Percentiles rank a stretch among this genome's conserved stretches.
These are phyloP conservation scores for Pipistrellus nathusii DNA, from an alignment of 2,797 vertebrate genomes.

Conservation along the genomic window DNA sequence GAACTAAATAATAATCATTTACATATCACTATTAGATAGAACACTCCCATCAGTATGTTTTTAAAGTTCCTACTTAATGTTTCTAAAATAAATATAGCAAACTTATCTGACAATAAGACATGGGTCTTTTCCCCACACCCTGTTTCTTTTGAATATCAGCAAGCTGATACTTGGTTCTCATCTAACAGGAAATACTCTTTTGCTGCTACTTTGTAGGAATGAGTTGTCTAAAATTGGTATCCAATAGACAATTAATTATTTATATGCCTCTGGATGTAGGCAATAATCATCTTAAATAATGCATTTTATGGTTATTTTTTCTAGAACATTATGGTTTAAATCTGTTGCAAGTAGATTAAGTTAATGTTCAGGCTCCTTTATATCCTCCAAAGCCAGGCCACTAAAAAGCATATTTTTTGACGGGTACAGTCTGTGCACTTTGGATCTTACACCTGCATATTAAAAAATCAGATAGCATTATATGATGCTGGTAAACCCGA, in stretches of 20 bases:
- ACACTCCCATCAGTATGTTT: not conserved
- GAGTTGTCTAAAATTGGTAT: slow-evolving; percentile 13
- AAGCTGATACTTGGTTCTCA: not conserved
- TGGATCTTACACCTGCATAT: not conserved
- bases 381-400: slow-evolving; percentile 41
- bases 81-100: not conserved
- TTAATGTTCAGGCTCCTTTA: slow-evolving; percentile 49
- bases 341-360: not conserved
- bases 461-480: not conserved
- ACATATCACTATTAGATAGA: not conserved
- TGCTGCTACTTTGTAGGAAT: slow-evolving; percentile 1
- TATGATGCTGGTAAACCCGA: not conserved
- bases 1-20: slow-evolving; percentile 1
- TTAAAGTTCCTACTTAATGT: not conserved
- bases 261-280: not conserved
- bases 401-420: slow-evolving; percentile 13
- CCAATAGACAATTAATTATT: slow-evolving; percentile 28
- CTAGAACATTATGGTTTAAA: not conserved
- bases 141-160: slow-evolving; percentile 21
- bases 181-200: not conserved
- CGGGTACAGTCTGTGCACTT: not conserved
- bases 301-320: not conserved
- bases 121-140: not conserved
- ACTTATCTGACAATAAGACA: not conserved
- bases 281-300: slow-evolving; percentile 7